Conservation (phyloP, 2,113 vertebrate species). For the Stercorarius parasiticus region DNA sequence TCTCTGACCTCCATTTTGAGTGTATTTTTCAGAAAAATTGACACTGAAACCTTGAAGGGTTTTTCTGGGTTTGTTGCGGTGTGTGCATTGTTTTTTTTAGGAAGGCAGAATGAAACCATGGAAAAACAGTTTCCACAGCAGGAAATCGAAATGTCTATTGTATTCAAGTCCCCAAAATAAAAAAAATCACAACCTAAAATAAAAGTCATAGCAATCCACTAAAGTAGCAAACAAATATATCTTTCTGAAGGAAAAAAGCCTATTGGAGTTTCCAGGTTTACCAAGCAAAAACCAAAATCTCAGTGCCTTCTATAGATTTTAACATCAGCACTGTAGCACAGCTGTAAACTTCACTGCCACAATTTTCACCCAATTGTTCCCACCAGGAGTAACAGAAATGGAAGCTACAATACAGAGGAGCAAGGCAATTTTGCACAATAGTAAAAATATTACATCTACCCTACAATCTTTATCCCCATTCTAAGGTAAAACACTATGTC, state of each 20-base stretch:
- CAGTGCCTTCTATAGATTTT: not conserved
- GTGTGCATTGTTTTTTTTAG: not conserved
- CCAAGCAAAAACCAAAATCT: not conserved
- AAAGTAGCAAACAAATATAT: not conserved
- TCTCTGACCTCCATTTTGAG: not conserved
- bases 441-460: not conserved
- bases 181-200: not conserved
- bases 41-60: not conserved
- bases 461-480: not conserved
- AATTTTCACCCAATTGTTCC: not conserved
- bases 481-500: not conserved
- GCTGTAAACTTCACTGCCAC: not conserved
- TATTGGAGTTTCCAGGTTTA: not conserved
- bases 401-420: not conserved
- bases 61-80: not conserved
- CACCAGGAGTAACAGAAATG: not conserved
- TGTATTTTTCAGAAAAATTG: not conserved
- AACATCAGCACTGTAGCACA: not conserved
- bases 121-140: not conserved
- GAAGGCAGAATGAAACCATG: not conserved
- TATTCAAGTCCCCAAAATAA: not conserved
- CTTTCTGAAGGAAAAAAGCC: not conserved
- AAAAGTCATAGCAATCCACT: not conserved
- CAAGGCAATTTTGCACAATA: not conserved
- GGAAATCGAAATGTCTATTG: not conserved